phyloP scores from a whole-genome alignment of 2,888 invertebrate genomes.

The Polymixis lichenea region DNA sequence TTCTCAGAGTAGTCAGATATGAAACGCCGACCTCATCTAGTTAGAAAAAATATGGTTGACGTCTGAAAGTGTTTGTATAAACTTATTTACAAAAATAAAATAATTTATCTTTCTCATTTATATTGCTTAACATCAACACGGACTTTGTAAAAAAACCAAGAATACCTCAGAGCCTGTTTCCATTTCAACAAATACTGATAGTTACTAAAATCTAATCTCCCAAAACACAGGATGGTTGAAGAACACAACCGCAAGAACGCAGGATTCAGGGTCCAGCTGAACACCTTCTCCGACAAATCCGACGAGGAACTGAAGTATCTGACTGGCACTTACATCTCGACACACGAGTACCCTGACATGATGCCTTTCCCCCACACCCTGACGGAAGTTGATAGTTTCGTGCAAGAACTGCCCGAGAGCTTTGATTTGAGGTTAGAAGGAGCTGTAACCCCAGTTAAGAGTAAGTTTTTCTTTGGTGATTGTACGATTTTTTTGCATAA shows the following conservation, averaged over 20 bases:
- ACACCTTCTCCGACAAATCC: conserved; percentile 75
- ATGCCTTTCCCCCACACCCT: conserved; percentile 69
- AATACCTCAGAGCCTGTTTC: not conserved
- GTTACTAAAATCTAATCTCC: not conserved
- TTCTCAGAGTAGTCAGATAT: no score
- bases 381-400: conserved; percentile 65
- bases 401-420: conserved; percentile 69
- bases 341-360: conserved; percentile 41
- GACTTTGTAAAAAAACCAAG: not conserved
- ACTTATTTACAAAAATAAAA: no score
- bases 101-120: no score
- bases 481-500: not conserved
- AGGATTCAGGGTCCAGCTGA: conserved; percentile 72
- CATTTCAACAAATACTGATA: not conserved
- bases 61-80: no score
- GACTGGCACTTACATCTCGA: conserved; percentile 62
- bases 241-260: conserved; percentile 74
- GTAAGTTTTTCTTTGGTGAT: conserved; percentile 62
- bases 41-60: no score
- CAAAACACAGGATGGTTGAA: conserved; percentile 65
- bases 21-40: no score
- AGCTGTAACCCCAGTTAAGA: conserved; percentile 70
- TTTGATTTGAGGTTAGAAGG: conserved; percentile 77
- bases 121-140: not conserved
- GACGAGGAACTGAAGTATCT: conserved; percentile 67